Base-by-base conservation (phyloP, 2,113 vertebrate species). In the Orthonyx spaldingii region DNA sequence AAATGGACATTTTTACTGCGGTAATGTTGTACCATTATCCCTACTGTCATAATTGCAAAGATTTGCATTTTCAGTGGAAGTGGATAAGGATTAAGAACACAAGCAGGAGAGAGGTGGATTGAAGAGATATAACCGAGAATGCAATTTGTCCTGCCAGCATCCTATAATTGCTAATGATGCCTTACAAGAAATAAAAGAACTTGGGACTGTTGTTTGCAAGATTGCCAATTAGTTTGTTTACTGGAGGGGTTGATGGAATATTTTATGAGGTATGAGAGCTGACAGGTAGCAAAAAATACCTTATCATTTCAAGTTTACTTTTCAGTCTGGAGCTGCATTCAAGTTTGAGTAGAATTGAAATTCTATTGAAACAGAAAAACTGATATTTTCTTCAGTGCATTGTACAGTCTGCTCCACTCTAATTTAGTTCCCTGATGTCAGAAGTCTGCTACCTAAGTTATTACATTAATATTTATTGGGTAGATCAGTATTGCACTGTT, bases 61-160 rank as follows among this genome's bases (percentile, higher is more conserved):
- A 95, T 95, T 89, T 92, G 68, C 87, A 72, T 95, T 92, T 95
- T 95, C 77, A 23, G 41, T 86, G 64, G 52, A 86, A 55, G 39
- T 94, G 72, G 27, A 39, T 77, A 46, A 88, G 76, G 90, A 81
- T 92, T 96, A 95, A 92, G 60, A 90, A 26, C 56, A 17, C 27
- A 86, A 89, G 17, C 44, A 86, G 68, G 60, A 75, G 64, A 93
- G 85, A 78, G 52, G 86, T 92, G 56, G 59, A 15, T 64, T 96
- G 76, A 41, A 61, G 79, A 90, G 82, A 37, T 64, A 74, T 17
- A 77, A 83, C 63, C 61, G 47, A 81, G 71, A 91, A 26, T 11
- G 3, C 82, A 92, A 42, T 96, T 95, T 90, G 28, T 92, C 76
- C 72, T 93, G 56, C 60, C 80, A 93, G 64, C 76, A 68, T 94